Evolutionary conservation across 2,797 vertebrate genomes (phyloP).

Genomic region (Cirrhinus mrigala): DNA sequence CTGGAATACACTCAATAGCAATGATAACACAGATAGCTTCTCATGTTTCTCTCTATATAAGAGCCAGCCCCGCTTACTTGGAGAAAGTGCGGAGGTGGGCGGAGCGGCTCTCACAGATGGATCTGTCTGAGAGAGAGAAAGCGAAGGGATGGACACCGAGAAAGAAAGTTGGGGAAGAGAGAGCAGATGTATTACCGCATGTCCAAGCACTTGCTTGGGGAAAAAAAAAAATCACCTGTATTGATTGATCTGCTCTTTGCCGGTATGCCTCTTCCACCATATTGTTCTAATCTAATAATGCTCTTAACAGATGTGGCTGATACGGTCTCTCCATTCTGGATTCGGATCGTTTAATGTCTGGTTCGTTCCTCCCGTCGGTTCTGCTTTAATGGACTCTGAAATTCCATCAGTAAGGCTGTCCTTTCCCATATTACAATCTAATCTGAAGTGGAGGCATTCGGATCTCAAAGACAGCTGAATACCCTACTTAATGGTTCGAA

Average conservation of each 20-base stretch:
- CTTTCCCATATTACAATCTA: constrained; percentile 42
- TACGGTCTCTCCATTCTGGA: constrained; percentile 52
- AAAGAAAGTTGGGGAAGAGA: constrained; percentile 20
- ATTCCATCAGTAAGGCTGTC: constrained; percentile 58
- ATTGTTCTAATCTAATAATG: constrained; percentile 64
- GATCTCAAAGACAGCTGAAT: constrained; percentile 37
- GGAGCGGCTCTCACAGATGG: constrained; percentile 23
- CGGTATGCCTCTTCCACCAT: constrained; percentile 55
- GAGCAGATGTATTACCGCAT: constrained; percentile 48
- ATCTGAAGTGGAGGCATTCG: constrained; percentile 42
- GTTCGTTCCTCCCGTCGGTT: constrained; percentile 47
- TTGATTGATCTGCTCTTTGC: constrained; percentile 63
- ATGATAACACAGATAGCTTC: constrained; percentile 55
- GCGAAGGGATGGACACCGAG: not conserved
- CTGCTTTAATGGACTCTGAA: constrained; percentile 59
- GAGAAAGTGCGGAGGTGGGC: constrained; percentile 26
- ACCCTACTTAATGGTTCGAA: constrained; percentile 33
- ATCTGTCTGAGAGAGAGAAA: constrained; percentile 24
- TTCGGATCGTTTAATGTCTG: constrained; percentile 55
- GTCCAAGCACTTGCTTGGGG: constrained; percentile 53
- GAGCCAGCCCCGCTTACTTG: not conserved
- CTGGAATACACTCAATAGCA: constrained; percentile 39
- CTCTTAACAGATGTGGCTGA: constrained; percentile 61
- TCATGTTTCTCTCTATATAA: constrained; percentile 50
- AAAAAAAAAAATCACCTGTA: constrained; percentile 51